Base-by-base conservation (phyloP, 2,888 invertebrate species). In the Caenorhabditis sinica region DNA sequence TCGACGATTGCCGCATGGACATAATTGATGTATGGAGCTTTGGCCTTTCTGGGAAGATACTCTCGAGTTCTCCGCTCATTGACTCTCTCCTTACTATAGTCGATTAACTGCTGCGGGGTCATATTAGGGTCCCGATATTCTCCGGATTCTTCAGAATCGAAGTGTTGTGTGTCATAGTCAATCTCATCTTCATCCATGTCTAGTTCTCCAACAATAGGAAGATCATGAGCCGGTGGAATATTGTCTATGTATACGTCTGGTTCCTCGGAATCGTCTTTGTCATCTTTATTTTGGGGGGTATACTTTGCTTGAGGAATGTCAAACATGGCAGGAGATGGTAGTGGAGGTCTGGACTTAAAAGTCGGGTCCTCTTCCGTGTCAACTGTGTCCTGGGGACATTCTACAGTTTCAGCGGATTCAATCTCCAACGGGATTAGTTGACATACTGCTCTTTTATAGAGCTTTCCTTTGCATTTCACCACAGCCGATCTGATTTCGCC, bases 361-460 rank as follows among this genome's bases (percentile, higher is more conserved):
- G 6, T 17, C 6, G 45, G 45, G 11, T 45, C 45, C 11, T 45
- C 45, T 4, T 45, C 15, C 2, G 45, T 45, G 11, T 6, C 11
- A 2, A 15, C 11, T 2, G 4, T 17, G 15, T 15, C 45, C 11
- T 11, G 8, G 17, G 15, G 3, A 15, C 15, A 6, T 45, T 45
- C 15, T 45, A 8, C 6, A 15, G 8, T 3, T 45, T 45, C 45
- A 11, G 2, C 8, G 3, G 45, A 45, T 15, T 45, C 45, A 5
- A 60, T 60, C 13, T 60, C 60, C 30, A 60, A 60, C n/a, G 60
- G 60, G 30, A 60, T 60, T 2, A 60, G 60, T 11, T 60, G 60
- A 30, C 60, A 60, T 1, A 60, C 30, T 25, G 60, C 6, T 60
- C 60, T 60, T 60, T 60, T 30, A 15, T 60, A 60, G 25, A 25